Evolutionary conservation across 2,113 vertebrate genomes (phyloP).

Genomic region (Ailuropoda melanoleuca): DNA sequence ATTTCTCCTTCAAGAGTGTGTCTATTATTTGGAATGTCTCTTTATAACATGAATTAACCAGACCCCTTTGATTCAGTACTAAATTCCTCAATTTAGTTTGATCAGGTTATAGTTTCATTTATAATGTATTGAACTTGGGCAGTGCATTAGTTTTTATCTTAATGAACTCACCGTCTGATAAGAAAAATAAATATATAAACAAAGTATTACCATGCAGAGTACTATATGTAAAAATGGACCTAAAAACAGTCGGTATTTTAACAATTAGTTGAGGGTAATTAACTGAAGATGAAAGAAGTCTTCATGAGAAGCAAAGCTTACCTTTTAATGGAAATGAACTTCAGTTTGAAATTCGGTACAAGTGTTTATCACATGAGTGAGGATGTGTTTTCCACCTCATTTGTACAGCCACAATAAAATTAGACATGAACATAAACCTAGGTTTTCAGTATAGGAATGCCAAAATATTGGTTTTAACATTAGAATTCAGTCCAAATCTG

Average conservation of each 20-base stretch:
- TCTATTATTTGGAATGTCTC: background rate
- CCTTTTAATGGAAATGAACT: background rate
- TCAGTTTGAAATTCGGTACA: constrained; percentile 1
- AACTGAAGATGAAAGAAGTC: background rate
- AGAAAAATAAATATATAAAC: background rate
- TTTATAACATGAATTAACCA: background rate
- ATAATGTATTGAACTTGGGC: background rate
- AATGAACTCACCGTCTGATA: background rate
- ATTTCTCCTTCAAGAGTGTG: background rate
- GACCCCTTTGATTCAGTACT: background rate
- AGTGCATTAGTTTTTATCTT: background rate
- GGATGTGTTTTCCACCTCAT: background rate
- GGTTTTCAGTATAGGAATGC: background rate
- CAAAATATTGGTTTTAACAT: background rate
- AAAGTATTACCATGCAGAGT: background rate
- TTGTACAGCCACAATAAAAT: background rate
- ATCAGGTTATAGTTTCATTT: background rate
- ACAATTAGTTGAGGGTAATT: background rate
- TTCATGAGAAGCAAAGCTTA: background rate
- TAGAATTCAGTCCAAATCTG: background rate
- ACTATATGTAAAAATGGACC: background rate
- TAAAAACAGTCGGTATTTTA: background rate
- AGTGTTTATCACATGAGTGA: background rate
- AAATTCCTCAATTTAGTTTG: background rate
- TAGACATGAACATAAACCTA: background rate